Evolutionary conservation across 2,113 vertebrate genomes (phyloP), one percentile per base, ranked within the genome.

Genomic region (Cathartes aura): DNA sequence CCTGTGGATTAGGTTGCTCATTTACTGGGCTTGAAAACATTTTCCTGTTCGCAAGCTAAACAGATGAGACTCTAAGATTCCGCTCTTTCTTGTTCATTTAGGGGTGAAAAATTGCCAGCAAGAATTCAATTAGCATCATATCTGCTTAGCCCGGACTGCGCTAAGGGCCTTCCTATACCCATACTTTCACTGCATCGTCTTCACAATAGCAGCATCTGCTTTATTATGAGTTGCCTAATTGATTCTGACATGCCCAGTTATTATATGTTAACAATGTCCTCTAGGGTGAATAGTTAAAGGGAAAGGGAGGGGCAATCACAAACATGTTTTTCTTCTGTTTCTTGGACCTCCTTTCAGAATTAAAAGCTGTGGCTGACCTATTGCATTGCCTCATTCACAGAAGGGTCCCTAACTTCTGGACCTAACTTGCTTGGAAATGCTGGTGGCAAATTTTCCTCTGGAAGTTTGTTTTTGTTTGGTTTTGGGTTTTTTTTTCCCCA

Each of bases 81-180:
- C 94, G 96, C 98, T 30, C 98, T 98, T 99, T 99, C 98, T 98
- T 99, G 98, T 98, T 99, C 98, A 99, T 97, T 99, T 99, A 98
- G 97, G 97, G 98, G 98, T 98, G 98, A 98, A 98, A 99, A 98
- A 98, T 98, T 96, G 98, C 95, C 98, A 97, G 97, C 91, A 48
- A 99, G 98, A 98, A 98, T 98, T 98, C 98, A 99, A 99, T 99
- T 98, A 99, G 98, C 96, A 97, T 98, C 98, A 97, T 97, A 94
- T 98, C 97, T 95, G 93, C 92, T 93, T 48, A 92, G 68, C 90
- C 80, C 11, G 40, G 92, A 7, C 94, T 91, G 11, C 36, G 80
- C 92, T 79, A 89, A 97, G 97, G 58, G 71, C 78, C 96, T 94
- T 93, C 91, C 95, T 94, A 86, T 90, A 72, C 64, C 96, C 92